phyloP scores from a whole-genome alignment of 2,888 invertebrate species.

The Omphaloscelis lunosa region DNA sequence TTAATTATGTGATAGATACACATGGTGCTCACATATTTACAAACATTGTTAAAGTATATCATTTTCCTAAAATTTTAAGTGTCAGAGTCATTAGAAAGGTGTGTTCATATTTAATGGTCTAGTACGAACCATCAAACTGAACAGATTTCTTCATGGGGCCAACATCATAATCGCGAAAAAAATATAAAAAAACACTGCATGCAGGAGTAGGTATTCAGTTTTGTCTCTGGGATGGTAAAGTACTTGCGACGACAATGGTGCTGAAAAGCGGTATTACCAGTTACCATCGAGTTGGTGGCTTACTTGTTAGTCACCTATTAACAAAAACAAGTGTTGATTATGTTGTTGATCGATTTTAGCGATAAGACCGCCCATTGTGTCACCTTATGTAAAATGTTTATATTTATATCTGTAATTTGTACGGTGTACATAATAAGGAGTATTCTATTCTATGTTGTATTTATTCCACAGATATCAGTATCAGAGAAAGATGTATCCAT shows the following conservation, averaged over 20 bases:
- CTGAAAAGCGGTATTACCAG: neutral
- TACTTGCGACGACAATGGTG: neutral
- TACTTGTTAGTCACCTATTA: neutral
- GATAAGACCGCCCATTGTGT: neutral
- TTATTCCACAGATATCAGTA: constrained; percentile 74
- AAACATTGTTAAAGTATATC: no score
- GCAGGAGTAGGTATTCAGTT: neutral
- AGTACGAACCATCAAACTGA: neutral
- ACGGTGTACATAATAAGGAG: neutral
- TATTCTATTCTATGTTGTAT: constrained; percentile 1
- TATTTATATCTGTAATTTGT: neutral
- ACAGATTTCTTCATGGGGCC: neutral
- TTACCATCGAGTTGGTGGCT: neutral
- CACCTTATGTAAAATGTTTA: no score
- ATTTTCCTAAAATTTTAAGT: no score
- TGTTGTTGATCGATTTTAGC: neutral
- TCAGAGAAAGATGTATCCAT: constrained; percentile 73
- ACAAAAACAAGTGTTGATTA: neutral
- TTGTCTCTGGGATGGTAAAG: neutral
- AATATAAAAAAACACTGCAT: neutral
- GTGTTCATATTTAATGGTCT: no score
- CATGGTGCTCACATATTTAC: no score
- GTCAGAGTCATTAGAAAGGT: no score
- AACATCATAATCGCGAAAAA: neutral
- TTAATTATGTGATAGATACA: no score